These are phyloP conservation scores for Habropoda laboriosa DNA, from an alignment of 1,140 invertebrate genomes.

Conservation along the genomic window DNA sequence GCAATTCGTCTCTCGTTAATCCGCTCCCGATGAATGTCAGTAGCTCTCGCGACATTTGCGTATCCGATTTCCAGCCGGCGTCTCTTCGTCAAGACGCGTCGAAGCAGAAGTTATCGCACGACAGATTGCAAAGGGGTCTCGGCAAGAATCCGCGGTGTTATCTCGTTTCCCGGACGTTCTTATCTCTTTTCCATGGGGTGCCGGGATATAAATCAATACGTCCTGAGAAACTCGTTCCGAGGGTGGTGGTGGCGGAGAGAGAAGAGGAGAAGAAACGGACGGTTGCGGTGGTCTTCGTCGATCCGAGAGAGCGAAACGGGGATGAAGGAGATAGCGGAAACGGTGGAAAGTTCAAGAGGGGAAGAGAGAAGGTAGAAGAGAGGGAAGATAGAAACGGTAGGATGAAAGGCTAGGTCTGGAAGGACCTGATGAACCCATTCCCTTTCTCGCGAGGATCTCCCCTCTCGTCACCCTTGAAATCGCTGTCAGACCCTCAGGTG, in stretches of 20 bases:
- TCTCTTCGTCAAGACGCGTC: background rate
- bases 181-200: constrained; percentile 53
- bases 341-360: too few species aligned
- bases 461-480: constrained; percentile 45
- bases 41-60: constrained; percentile 6
- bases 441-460: constrained; percentile 14
- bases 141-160: constrained; percentile 52
- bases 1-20: background rate
- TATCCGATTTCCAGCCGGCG: constrained; percentile 14
- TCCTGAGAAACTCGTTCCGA: constrained; percentile 20
- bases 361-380: background rate
- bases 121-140: constrained; percentile 41
- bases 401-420: constrained; percentile 28
- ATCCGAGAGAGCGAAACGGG: background rate
- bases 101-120: constrained; percentile 28
- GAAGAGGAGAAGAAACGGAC: too few species aligned
- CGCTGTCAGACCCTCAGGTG: constrained; percentile 54
- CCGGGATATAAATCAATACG: constrained; percentile 66
- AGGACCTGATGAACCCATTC: constrained; percentile 35
- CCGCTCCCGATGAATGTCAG: background rate
- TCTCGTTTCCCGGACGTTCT: constrained; percentile 42
- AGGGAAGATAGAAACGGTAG: background rate
- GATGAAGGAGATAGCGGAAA: background rate
- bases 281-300: background rate
- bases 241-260: background rate